Base-by-base conservation (phyloP, 2,113 vertebrate genomes). In the Xenopus laevis region DNA sequence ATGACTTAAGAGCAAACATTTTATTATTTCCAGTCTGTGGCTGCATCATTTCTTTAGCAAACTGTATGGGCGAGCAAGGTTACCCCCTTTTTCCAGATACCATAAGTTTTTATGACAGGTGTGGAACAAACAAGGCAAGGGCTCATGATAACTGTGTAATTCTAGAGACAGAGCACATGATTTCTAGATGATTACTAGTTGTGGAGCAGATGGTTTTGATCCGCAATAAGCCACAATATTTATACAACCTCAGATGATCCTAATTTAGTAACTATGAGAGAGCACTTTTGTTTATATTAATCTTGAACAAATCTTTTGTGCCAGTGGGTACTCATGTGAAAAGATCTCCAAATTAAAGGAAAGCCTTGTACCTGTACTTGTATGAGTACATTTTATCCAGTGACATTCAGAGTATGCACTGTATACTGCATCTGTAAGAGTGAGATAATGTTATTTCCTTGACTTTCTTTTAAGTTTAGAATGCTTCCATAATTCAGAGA, bases 91-190 rank as follows among this genome's bases (percentile, higher is more conserved):
- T 40, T 33, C 61, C 61, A 63, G 59, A 61, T 23, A 61, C 10
- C 13, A 63, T 63, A 86, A 87, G 80, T 80, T 79, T 77, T 67
- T 82, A 78, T 87, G 86, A 85, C 85, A 87, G 85, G 87, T 87
- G 79, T 85, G 82, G 83, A 80, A 78, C 80, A 78, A 84, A 89
- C 84, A 81, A 85, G 84, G 82, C 78, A 86, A 83, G 80, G 81
- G 53, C 79, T 83, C 82, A 77, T 84, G 83, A 83, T 83, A 87
- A 83, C 81, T 83, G 82, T 86, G 81, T 86, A 85, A 85, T 87
- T 87, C 81, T 87, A 87, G 81, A 89, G 86, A 82, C 82, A 84
- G 85, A 86, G 82, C 84, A 86, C 79, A 67, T 63, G 16, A 45
- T 44, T 65, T 65, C n/a, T 65, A 18, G 30, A 61, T 79, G 82